Percentiles rank a stretch among this genome's conserved stretches.
Evolutionary conservation across 2,888 invertebrate genomes (phyloP).

Genomic region (Caenorhabditis sp.): DNA sequence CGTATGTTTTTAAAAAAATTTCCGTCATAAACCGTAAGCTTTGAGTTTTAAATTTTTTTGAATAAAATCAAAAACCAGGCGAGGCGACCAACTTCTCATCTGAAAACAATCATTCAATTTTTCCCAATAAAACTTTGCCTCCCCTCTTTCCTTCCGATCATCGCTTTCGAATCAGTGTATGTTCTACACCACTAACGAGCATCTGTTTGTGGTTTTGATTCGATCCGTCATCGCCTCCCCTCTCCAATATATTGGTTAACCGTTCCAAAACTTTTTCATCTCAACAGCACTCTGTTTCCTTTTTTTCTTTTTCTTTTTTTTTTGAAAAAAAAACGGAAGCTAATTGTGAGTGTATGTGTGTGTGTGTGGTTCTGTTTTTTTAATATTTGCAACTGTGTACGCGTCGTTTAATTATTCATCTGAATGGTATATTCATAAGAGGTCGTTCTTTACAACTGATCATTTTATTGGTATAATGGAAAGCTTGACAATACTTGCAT

Average conservation of each 20-base stretch:
- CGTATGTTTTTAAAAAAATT: too few species aligned
- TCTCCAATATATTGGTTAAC: conserved; percentile 42
- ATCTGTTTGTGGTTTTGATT: conserved; percentile 62
- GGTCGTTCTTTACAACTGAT: conserved; percentile 27
- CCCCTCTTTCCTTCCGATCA: conserved; percentile 20
- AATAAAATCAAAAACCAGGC: too few species aligned
- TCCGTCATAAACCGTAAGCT: too few species aligned
- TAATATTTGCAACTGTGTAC: conserved; percentile 28
- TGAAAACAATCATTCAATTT: conserved; percentile 66
- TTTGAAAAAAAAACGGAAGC: conserved; percentile 35
- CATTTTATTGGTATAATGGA: conserved; percentile 42
- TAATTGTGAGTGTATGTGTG: neutral
- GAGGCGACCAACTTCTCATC: conserved; percentile 39
- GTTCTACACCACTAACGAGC: conserved; percentile 62
- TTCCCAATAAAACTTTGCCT: conserved; percentile 47
- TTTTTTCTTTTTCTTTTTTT: too few species aligned
- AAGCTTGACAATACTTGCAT: conserved; percentile 39
- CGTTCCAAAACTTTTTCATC: conserved; percentile 23
- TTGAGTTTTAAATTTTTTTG: too few species aligned
- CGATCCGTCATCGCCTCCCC: conserved; percentile 54
- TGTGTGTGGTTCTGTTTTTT: too few species aligned
- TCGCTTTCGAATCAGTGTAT: conserved; percentile 51
- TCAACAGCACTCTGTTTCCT: too few species aligned
- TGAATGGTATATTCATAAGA: conserved; percentile 10
- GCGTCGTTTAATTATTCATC: conserved; percentile 24